Evolutionary conservation across 92 coral and sea anemone genomes (phyloP).

Genomic region (Zoanthus solanderi): DNA sequence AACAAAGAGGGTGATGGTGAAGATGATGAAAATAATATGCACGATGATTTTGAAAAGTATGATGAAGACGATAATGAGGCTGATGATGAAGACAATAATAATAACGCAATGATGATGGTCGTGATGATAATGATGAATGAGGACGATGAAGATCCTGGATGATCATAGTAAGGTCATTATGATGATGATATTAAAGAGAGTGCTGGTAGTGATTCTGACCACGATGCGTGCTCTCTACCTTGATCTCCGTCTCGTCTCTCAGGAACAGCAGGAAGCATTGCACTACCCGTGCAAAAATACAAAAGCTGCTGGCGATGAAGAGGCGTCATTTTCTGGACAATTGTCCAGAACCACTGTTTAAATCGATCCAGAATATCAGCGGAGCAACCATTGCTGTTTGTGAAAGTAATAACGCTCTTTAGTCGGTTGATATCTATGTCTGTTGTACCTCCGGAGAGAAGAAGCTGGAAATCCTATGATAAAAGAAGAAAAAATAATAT

Average conservation of each 20-base stretch:
- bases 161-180: background rate
- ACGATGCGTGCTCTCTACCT: conserved; percentile 52
- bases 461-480: conserved; percentile 81
- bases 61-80: no score
- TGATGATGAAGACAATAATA: no score
- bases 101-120: background rate
- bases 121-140: background rate
- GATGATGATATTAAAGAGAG: background rate
- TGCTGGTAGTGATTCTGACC: background rate
- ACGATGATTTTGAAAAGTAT: no score
- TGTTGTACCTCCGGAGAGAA: conserved; percentile 91
- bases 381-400: conserved; percentile 93
- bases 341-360: conserved; percentile 96
- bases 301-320: conserved; percentile 90
- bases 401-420: conserved; percentile 81
- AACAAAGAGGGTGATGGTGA: no score
- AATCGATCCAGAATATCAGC: conserved; percentile 88
- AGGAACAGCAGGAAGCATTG: conserved; percentile 85
- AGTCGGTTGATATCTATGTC: conserved; percentile 89
- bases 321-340: conserved; percentile 92
- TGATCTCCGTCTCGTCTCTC: conserved; percentile 94
- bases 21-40: no score
- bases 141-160: background rate
- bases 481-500: background rate
- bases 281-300: conserved; percentile 92